Conservation (phyloP, 2,797 vertebrate species). For the Natrix natrix region DNA sequence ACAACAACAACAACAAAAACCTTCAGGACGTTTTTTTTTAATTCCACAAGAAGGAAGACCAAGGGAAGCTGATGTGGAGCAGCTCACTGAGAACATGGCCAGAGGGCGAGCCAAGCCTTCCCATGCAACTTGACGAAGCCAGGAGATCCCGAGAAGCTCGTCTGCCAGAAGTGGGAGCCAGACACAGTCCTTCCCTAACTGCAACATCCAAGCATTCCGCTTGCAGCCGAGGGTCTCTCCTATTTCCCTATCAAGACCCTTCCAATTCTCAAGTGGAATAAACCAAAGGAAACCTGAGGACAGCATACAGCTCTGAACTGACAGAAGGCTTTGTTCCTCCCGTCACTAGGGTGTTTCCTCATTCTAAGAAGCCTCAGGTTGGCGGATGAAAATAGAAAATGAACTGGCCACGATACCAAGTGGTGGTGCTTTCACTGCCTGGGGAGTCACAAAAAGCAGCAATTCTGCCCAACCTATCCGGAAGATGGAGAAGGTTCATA, state of each 20-base stretch:
- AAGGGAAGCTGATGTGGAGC: not conserved
- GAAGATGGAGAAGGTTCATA: not conserved
- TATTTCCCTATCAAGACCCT: not conserved
- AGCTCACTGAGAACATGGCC: not conserved
- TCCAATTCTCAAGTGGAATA: not conserved
- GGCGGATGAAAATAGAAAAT: not conserved
- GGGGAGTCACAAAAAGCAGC: not conserved
- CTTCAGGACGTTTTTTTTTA: no score
- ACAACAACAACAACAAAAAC: no score
- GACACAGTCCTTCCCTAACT: not conserved
- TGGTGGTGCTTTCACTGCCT: not conserved
- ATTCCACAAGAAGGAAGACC: not conserved
- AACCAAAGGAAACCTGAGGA: not conserved
- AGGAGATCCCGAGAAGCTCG: not conserved
- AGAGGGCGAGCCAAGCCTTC: not conserved
- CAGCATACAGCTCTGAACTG: no score
- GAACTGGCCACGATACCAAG: not conserved
- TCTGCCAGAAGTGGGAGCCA: not conserved
- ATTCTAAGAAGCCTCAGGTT: not conserved
- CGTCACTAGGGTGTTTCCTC: fast-evolving
- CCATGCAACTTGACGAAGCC: not conserved
- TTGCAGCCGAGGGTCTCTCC: not conserved
- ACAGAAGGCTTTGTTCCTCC: not conserved
- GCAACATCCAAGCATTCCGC: not conserved
- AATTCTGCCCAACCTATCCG: not conserved